A percentile compares a stretch with the other conserved stretches of the same genome.
phyloP scores from a whole-genome alignment of 1,140 invertebrate genomes.

The Solenopsis invicta region DNA sequence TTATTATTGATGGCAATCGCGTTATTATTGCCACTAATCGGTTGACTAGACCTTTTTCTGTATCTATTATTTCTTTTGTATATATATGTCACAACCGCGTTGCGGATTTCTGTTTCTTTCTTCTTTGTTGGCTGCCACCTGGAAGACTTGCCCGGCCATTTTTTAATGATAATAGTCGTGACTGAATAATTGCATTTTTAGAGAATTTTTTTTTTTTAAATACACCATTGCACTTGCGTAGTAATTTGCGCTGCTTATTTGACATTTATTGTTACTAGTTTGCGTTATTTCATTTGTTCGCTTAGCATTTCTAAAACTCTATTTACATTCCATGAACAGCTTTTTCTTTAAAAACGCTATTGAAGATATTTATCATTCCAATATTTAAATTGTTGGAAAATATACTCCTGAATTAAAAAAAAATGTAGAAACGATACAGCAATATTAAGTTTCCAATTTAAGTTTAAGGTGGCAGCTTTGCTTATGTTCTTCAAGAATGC shows the following conservation, averaged over 20 bases:
- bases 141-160: neutral
- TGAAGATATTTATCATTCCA: slow-evolving; percentile 12
- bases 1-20: slow-evolving; percentile 6
- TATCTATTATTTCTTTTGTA: slow-evolving; percentile 35
- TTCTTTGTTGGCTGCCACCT: slow-evolving; percentile 43
- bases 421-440: neutral
- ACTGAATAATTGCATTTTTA: slow-evolving; percentile 32
- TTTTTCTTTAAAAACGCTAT: neutral
- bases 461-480: slow-evolving; percentile 62
- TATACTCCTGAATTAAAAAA: neutral
- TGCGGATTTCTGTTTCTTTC: slow-evolving; percentile 8
- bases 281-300: slow-evolving; percentile 13
- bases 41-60: slow-evolving; percentile 40
- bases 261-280: slow-evolving; percentile 8
- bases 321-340: neutral
- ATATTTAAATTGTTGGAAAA: neutral
- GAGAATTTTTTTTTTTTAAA: slow-evolving; percentile 12
- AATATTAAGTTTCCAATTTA: slow-evolving; percentile 14
- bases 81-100: slow-evolving; percentile 35
- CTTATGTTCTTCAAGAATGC: slow-evolving; percentile 32
- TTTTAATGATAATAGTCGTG: neutral
- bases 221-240: slow-evolving; percentile 41
- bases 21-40: slow-evolving; percentile 11
- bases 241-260: slow-evolving; percentile 43
- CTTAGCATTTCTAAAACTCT: slow-evolving; percentile 25